Conservation (phyloP, 1,140 invertebrate species). For the Macrosteles quadrilineatus region DNA sequence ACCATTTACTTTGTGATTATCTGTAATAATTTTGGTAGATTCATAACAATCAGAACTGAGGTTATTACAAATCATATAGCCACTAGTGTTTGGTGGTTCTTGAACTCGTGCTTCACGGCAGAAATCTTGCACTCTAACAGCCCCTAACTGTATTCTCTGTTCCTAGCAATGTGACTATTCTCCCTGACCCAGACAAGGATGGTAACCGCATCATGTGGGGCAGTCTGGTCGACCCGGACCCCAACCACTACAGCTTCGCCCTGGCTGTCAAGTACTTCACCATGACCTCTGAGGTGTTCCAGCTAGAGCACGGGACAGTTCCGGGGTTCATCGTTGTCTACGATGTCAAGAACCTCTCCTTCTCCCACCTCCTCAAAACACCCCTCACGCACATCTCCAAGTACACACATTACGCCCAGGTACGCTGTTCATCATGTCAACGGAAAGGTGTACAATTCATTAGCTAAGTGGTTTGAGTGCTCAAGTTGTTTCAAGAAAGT, state of each 20-base stretch:
- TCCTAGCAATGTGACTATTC: constrained; percentile 24
- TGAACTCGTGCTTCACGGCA: no score
- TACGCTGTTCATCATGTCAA: no score
- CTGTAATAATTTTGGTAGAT: no score
- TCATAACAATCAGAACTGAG: no score
- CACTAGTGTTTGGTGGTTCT: no score
- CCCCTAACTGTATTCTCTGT: no score
- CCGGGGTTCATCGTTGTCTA: constrained; percentile 29
- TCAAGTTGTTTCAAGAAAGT: no score
- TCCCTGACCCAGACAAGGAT: constrained; percentile 15
- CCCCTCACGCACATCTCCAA: constrained; percentile 27
- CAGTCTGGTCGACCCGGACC: constrained; percentile 20
- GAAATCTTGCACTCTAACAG: no score
- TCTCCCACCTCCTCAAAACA: constrained; percentile 28
- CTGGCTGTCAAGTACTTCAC: constrained; percentile 25
- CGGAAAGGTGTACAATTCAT: no score
- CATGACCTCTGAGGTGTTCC: constrained; percentile 32
- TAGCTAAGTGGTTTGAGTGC: no score
- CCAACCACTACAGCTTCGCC: constrained; percentile 26
- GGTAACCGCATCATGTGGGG: constrained; percentile 32
- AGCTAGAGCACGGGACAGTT: constrained; percentile 28
- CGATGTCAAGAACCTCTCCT: constrained; percentile 29
- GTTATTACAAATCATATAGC: no score
- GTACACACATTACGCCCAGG: constrained; percentile 33
- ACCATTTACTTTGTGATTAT: no score